Conservation (phyloP, 2,797 vertebrate species). For the Hylomyscus alleni region DNA sequence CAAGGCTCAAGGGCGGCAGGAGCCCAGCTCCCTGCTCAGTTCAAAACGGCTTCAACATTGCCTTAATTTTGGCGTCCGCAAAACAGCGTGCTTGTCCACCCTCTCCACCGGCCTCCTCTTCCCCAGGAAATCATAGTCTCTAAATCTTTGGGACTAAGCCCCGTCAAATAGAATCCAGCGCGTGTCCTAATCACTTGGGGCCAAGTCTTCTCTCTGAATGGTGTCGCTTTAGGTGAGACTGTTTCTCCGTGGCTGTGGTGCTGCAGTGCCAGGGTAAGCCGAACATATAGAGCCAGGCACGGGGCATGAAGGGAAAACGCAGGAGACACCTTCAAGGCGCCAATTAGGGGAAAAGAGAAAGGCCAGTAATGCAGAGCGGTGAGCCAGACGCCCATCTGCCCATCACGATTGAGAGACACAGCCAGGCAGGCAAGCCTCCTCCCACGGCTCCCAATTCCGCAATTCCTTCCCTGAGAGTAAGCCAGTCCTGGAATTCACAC, state of each 20-base stretch:
- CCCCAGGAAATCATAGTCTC: constrained; percentile 56
- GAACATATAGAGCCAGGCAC: neutral
- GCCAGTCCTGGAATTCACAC: too few species aligned
- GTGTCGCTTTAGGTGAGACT: constrained; percentile 48
- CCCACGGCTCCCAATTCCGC: neutral
- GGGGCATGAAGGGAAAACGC: neutral
- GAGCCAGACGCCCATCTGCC: too few species aligned
- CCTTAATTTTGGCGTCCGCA: constrained; percentile 29
- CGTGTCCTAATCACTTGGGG: constrained; percentile 57
- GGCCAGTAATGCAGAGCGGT: neutral
- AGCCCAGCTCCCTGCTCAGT: neutral
- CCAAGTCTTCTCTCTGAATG: constrained; percentile 28
- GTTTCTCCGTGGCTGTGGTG: constrained; percentile 5
- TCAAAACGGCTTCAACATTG: neutral
- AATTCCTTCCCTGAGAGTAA: neutral
- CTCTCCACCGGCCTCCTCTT: neutral
- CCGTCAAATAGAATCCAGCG: constrained; percentile 62
- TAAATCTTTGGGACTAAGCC: constrained; percentile 46
- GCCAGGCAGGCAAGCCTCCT: neutral
- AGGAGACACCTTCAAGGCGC: neutral
- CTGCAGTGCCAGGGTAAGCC: constrained; percentile 39
- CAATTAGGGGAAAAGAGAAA: neutral
- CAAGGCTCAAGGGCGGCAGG: neutral
- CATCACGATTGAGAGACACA: rapidly evolving
- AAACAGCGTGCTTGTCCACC: neutral